These are phyloP conservation scores for Leucozona laternaria DNA, from an alignment of 2,888 invertebrate species.

Conservation along the genomic window DNA sequence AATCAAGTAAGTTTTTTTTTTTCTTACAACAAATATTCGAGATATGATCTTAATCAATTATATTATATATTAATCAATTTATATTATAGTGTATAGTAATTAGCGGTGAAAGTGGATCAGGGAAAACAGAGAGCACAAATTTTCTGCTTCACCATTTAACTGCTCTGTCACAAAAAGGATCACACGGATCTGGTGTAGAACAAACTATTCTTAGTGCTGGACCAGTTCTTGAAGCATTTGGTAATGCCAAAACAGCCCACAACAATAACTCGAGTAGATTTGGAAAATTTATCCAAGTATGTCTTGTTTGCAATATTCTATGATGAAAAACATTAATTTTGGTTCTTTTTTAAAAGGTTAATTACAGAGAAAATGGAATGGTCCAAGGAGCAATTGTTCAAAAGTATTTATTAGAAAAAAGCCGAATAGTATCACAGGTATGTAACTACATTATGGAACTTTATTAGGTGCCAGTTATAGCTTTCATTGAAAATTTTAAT, in stretches of 20 bases:
- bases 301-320: background rate
- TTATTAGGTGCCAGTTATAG: too few relatives aligned
- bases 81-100: conserved; percentile 92
- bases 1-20: conserved; percentile 85
- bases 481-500: too few relatives aligned
- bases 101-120: conserved; percentile 97
- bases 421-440: conserved; percentile 93
- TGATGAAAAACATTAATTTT: background rate
- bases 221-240: conserved; percentile 98
- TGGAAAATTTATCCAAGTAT: conserved; percentile 96
- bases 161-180: conserved; percentile 96
- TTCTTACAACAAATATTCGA: background rate
- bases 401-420: conserved; percentile 97
- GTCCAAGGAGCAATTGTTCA: conserved; percentile 98
- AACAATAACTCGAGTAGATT: conserved; percentile 99
- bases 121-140: conserved; percentile 98
- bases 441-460: background rate
- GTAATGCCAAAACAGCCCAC: conserved; percentile 99
- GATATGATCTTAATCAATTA: conserved; percentile 7
- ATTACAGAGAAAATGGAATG: conserved; percentile 99
- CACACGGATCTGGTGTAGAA: conserved; percentile 97
- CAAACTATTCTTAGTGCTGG: conserved; percentile 98
- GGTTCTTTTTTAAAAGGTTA: conserved; percentile 85
- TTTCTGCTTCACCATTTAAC: conserved; percentile 97
- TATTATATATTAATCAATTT: conserved; percentile 50